Percentiles rank a stretch among this genome's conserved stretches.
These are phyloP conservation scores for Cyanoliseus patagonus DNA, from an alignment of 2,113 vertebrate genomes.

Conservation along the genomic window DNA sequence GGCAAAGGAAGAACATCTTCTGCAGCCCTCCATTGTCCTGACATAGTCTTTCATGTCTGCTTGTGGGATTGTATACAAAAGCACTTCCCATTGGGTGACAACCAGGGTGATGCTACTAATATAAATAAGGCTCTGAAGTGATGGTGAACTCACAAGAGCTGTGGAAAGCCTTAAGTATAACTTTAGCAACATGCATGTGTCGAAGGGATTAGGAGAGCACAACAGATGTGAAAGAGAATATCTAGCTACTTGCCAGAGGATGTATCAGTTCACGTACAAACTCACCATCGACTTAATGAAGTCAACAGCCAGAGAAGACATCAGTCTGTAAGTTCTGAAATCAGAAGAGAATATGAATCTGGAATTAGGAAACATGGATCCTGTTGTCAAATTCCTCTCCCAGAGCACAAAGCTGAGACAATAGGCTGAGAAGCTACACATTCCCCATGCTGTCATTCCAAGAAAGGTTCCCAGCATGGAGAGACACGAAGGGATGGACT, in stretches of 20 bases:
- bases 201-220: background rate
- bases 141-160: background rate
- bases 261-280: background rate
- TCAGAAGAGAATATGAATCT: background rate
- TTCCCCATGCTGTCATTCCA: background rate
- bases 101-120: background rate
- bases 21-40: constrained; percentile 7
- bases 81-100: background rate
- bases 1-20: constrained; percentile 16
- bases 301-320: background rate
- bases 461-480: background rate
- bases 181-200: background rate
- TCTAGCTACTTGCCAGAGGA: background rate
- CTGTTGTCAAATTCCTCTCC: background rate
- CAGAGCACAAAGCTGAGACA: background rate
- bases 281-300: background rate
- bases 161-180: background rate
- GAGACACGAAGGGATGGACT: background rate
- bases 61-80: background rate
- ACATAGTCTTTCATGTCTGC: background rate
- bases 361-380: background rate
- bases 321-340: background rate
- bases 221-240: background rate
- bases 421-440: background rate
- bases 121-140: background rate